phyloP scores from a whole-genome alignment of 2,888 invertebrate species.

The Copidosoma aretas region DNA sequence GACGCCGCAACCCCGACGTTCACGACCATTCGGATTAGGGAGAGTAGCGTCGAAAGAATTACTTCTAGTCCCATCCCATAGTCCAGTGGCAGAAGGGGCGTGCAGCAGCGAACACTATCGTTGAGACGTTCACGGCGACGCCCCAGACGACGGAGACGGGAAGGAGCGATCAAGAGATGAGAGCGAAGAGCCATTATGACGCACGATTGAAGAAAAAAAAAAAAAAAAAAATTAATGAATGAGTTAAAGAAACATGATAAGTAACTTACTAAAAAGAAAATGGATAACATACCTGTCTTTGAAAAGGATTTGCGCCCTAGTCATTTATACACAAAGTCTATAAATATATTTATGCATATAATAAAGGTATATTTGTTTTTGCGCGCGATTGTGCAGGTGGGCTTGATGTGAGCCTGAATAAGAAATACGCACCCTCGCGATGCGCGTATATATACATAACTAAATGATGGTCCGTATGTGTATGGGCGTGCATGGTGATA shows the following conservation, averaged over 20 bases:
- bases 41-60: constrained; percentile 62
- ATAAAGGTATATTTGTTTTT: not conserved
- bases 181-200: not conserved
- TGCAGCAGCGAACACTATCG: not conserved
- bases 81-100: constrained; percentile 41
- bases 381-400: not conserved
- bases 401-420: constrained; percentile 2
- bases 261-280: too few relatives aligned
- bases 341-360: constrained; percentile 32
- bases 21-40: constrained; percentile 61
- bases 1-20: constrained; percentile 51
- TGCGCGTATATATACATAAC: constrained; percentile 15
- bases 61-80: constrained; percentile 63
- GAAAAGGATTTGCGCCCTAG: constrained; percentile 56
- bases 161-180: not conserved
- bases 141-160: constrained; percentile 6
- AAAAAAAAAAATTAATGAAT: not conserved
- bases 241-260: not conserved
- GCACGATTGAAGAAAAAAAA: not conserved
- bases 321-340: constrained; percentile 54
- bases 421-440: constrained; percentile 15
- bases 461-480: too few relatives aligned
- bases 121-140: not conserved
- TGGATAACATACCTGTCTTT: constrained; percentile 43
- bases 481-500: not conserved